phyloP scores from a whole-genome alignment of 2,113 vertebrate genomes.

The Gnathonemus longibarbis region DNA sequence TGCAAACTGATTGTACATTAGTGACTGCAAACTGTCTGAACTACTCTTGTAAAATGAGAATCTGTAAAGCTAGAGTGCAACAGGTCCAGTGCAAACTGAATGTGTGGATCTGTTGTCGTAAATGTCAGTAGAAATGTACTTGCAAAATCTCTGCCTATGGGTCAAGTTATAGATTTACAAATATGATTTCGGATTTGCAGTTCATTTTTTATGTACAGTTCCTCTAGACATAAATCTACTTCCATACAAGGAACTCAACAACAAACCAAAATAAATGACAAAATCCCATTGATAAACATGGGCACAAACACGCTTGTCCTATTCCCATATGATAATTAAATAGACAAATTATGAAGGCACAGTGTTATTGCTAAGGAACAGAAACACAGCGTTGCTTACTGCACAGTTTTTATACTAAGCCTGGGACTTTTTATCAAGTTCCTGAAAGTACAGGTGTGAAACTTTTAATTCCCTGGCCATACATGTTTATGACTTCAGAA shows the following conservation, averaged over 20 bases:
- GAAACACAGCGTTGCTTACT: too few relatives aligned
- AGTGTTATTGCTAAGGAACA: too few relatives aligned
- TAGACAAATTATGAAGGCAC: too few relatives aligned
- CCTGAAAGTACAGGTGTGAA: too few relatives aligned
- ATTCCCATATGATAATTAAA: not conserved
- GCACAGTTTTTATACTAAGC: too few relatives aligned
- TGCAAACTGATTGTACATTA: too few relatives aligned
- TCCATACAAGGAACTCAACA: not conserved
- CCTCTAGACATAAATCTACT: not conserved
- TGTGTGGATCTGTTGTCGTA: not conserved
- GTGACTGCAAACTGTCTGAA: too few relatives aligned
- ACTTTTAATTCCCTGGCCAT: too few relatives aligned
- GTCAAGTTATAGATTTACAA: not conserved
- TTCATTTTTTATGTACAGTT: not conserved
- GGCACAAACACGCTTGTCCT: not conserved
- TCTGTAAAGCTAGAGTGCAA: not conserved
- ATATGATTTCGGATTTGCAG: not conserved
- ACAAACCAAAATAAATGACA: not conserved
- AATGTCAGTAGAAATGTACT: not conserved
- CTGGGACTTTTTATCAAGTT: too few relatives aligned
- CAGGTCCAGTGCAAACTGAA: not conserved
- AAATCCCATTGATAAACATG: not conserved
- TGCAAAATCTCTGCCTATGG: not conserved
- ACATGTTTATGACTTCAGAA: too few relatives aligned
- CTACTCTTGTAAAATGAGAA: too few relatives aligned